A percentile compares a stretch with the other conserved stretches of the same genome.
These are phyloP conservation scores for Silvanus unidentatus DNA, from an alignment of 2,888 invertebrate species.

Conservation along the genomic window DNA sequence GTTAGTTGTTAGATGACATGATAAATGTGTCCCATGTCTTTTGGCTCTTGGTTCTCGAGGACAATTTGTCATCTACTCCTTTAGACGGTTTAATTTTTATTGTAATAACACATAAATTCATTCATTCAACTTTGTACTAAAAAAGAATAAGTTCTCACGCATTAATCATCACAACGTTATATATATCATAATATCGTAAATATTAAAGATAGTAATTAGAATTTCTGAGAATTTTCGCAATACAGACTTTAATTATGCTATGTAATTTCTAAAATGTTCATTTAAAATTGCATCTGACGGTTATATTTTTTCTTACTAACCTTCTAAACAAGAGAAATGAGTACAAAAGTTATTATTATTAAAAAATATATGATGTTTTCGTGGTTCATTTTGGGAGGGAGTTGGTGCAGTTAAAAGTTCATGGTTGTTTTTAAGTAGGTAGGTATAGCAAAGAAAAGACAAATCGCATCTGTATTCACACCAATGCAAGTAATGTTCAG, in stretches of 20 bases:
- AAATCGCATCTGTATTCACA: constrained; percentile 8
- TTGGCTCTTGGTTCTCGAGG: constrained; percentile 19
- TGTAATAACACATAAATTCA: constrained; percentile 2
- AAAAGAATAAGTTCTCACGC: constrained; percentile 3
- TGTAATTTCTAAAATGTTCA: no score
- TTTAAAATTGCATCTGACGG: no score
- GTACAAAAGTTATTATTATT: no score
- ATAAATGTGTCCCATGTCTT: constrained; percentile 20
- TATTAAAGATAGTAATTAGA: background rate
- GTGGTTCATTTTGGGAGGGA: no score
- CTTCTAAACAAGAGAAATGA: no score
- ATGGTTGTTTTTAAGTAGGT: background rate
- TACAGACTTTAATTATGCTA: no score
- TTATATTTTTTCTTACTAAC: no score
- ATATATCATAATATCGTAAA: no score
- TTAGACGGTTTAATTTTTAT: constrained; percentile 19
- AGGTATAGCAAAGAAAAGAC: constrained; percentile 1
- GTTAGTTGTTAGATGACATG: constrained; percentile 26
- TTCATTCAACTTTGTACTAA: constrained; percentile 1
- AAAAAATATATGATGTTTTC: no score
- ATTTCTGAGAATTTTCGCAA: constrained; percentile 6
- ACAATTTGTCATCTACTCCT: constrained; percentile 26
- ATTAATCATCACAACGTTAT: no score
- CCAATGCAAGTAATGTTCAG: constrained; percentile 7
- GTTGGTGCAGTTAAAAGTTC: no score